Evolutionary conservation across 2,888 invertebrate species (phyloP).

Genomic region (Cantharis lateralis): DNA sequence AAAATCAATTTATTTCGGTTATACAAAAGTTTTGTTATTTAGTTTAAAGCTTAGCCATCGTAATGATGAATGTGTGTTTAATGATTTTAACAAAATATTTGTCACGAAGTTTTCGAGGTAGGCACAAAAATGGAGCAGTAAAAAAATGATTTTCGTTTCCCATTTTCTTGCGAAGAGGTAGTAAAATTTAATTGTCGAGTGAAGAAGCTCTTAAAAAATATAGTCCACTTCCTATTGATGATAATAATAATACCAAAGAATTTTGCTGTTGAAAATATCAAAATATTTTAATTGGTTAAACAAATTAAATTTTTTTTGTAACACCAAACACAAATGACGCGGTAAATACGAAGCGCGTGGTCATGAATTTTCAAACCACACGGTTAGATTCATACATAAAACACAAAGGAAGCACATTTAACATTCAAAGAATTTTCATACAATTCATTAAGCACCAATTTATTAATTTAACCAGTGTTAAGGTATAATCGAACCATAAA

Average conservation of each 20-base stretch:
- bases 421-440: not conserved
- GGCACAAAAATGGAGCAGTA: not conserved
- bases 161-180: not conserved
- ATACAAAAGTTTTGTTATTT: not conserved
- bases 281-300: not conserved
- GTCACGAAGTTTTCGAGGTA: not conserved
- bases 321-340: not conserved
- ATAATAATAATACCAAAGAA: not conserved
- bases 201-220: not conserved
- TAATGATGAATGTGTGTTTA: not conserved
- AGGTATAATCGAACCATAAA: not conserved
- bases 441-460: not conserved
- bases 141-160: not conserved
- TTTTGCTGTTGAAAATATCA: not conserved
- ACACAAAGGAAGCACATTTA: not conserved
- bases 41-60: not conserved
- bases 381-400: not conserved
- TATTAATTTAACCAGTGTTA: not conserved
- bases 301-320: not conserved
- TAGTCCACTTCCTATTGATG: no score
- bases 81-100: not conserved
- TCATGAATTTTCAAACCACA: slow-evolving; percentile 3
- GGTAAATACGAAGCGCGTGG: not conserved
- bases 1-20: not conserved
- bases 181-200: not conserved